Base-by-base conservation (phyloP, 1,140 invertebrate species). In the Zaprionus vittiger region DNA sequence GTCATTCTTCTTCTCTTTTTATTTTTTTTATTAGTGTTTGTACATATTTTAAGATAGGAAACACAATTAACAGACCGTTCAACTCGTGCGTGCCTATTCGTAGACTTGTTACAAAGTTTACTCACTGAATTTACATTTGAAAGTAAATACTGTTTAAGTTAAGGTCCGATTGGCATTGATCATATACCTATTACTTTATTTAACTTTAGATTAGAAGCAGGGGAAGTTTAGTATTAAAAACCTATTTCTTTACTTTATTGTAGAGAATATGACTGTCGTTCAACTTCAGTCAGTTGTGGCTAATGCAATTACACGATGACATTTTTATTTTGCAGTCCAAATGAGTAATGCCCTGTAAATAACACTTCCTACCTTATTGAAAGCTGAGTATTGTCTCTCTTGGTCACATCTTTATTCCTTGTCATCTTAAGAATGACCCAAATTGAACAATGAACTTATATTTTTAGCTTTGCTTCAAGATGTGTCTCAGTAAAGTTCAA, bases 91-190 rank as follows among this genome's bases (percentile, higher is more conserved):
- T 80, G 78, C 14, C 54, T 63, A 31, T 65, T 66, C 47, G 17
- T 26, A 62, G 65, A 61, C 56, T 57, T 70, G 60, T 81, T 85
- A 81, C 76, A 73, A 67, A 87, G 80, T 79, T 89, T 83, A 89
- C 83, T 79, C 80, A 89, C 77, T 81, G 83, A 81, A 89, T 79
- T 87, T 89, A 79, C 57, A 52, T 73, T 59, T 70, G 64, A 65
- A 64, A 66, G 52, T 56, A 26, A 28, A 56, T 17, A n/a, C 2
- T 31, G 3, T 56, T n/a, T n/a, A 5, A 56, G 26, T n/a, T 24
- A 14, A 52, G 22, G 22, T 9, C 47, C 20, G 4, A 47, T 17
- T 17, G 41, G n/a, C 41, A 47, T 47, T 47, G 41, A 47, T 47
- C 41, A 17, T 47, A 47, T 47, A 17, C 41, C 41, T n/a, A 9